These are phyloP conservation scores for Sparidentex hasta DNA, from an alignment of 2,797 vertebrate species.

Conservation along the genomic window DNA sequence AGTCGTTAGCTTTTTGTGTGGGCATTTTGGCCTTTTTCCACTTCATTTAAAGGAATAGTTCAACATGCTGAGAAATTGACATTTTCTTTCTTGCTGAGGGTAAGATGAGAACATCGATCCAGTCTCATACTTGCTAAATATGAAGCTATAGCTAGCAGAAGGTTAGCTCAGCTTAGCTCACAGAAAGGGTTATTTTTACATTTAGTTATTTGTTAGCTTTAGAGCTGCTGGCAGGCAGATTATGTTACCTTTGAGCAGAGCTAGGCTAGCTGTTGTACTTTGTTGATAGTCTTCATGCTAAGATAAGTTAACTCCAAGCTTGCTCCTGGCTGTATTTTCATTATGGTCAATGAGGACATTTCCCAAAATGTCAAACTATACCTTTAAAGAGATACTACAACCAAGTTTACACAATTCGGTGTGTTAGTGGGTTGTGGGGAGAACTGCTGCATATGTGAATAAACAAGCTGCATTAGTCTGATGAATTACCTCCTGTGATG, in stretches of 20 bases:
- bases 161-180: background rate
- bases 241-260: background rate
- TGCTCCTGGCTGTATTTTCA: background rate
- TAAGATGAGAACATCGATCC: background rate
- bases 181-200: background rate
- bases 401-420: too few relatives aligned
- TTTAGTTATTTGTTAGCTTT: background rate
- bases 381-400: background rate
- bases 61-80: background rate
- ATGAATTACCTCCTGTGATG: too few relatives aligned
- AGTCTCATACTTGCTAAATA: background rate
- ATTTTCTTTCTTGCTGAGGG: background rate
- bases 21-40: background rate
- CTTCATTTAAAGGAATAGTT: background rate
- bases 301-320: background rate
- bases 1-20: background rate
- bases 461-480: too few relatives aligned
- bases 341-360: background rate
- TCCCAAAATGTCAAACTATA: constrained; percentile 8
- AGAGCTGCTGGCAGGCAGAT: background rate
- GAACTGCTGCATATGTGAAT: too few relatives aligned
- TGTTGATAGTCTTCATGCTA: background rate
- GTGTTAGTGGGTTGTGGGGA: too few relatives aligned
- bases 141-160: background rate
- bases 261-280: background rate